Conservation (phyloP, 2,797 vertebrate genomes). For the Cirrhinus mrigala region DNA sequence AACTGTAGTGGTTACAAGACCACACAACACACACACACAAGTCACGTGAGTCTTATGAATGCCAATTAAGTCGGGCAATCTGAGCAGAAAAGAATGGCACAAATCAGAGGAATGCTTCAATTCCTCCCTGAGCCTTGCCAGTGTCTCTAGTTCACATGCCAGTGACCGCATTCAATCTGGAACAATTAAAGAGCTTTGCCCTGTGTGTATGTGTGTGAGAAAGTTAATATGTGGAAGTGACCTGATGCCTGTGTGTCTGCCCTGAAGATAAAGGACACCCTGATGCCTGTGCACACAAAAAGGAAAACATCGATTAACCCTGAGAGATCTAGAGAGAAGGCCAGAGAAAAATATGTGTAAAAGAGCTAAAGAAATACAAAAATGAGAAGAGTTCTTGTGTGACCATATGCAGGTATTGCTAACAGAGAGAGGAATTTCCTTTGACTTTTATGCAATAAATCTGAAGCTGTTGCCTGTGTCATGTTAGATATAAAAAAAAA, state of each 20-base stretch:
- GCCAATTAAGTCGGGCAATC: constrained; percentile 50
- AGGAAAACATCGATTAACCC: constrained; percentile 41
- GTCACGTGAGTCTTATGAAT: constrained; percentile 13
- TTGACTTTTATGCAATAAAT: constrained; percentile 52
- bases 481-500: too few species aligned
- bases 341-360: constrained; percentile 48
- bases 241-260: constrained; percentile 19
- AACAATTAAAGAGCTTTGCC: constrained; percentile 69
- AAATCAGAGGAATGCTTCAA: constrained; percentile 52
- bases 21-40: not conserved
- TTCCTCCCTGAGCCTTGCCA: constrained; percentile 58
- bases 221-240: constrained; percentile 35
- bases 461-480: constrained; percentile 63
- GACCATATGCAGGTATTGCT: constrained; percentile 7
- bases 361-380: constrained; percentile 61
- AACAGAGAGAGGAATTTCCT: constrained; percentile 38
- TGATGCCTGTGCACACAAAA: constrained; percentile 27
- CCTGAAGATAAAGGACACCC: constrained; percentile 46
- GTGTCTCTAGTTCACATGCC: constrained; percentile 50
- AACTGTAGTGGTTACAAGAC: not conserved
- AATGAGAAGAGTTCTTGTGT: not conserved
- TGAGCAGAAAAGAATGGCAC: constrained; percentile 43
- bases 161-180: constrained; percentile 64
- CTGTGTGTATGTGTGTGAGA: constrained; percentile 46
- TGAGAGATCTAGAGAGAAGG: constrained; percentile 27